A percentile compares a stretch with the other conserved stretches of the same genome.
Conservation (phyloP, 2,797 vertebrate species). For the Chelmon rostratus region DNA sequence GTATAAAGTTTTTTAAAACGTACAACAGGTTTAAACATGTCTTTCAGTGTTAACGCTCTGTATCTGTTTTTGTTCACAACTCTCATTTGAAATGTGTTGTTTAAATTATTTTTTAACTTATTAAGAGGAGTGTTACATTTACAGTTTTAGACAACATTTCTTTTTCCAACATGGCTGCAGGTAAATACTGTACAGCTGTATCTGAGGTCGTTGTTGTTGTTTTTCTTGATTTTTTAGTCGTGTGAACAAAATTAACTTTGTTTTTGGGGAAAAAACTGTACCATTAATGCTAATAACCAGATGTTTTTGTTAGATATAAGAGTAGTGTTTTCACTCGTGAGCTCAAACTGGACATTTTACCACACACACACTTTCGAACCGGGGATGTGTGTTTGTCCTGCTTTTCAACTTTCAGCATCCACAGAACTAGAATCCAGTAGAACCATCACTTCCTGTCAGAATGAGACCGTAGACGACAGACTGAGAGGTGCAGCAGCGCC, state of each 20-base stretch:
- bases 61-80: slow-evolving; percentile 64
- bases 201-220: slow-evolving; percentile 12
- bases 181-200: slow-evolving; percentile 64
- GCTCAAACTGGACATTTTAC: slow-evolving; percentile 57
- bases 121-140: slow-evolving; percentile 78
- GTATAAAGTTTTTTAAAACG: slow-evolving; percentile 59
- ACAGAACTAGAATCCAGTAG: slow-evolving; percentile 55
- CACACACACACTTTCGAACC: slow-evolving; percentile 28
- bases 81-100: slow-evolving; percentile 72
- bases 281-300: slow-evolving; percentile 55
- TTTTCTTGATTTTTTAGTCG: slow-evolving; percentile 40
- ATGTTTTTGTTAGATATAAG: slow-evolving; percentile 62
- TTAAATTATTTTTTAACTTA: slow-evolving; percentile 87
- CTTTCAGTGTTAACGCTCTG: slow-evolving; percentile 51
- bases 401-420: slow-evolving; percentile 23
- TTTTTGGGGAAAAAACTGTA: slow-evolving; percentile 52
- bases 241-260: slow-evolving; percentile 49
- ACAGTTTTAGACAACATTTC: slow-evolving; percentile 44
- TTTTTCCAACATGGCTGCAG: slow-evolving; percentile 64
- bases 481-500: neutral
- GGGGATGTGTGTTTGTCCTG: slow-evolving; percentile 23
- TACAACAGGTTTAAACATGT: slow-evolving; percentile 56
- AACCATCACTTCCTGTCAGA: slow-evolving; percentile 5
- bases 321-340: slow-evolving; percentile 69
- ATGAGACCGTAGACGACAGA: neutral